phyloP scores from a whole-genome alignment of 1,140 invertebrate species.

The Drosophila rufa region DNA sequence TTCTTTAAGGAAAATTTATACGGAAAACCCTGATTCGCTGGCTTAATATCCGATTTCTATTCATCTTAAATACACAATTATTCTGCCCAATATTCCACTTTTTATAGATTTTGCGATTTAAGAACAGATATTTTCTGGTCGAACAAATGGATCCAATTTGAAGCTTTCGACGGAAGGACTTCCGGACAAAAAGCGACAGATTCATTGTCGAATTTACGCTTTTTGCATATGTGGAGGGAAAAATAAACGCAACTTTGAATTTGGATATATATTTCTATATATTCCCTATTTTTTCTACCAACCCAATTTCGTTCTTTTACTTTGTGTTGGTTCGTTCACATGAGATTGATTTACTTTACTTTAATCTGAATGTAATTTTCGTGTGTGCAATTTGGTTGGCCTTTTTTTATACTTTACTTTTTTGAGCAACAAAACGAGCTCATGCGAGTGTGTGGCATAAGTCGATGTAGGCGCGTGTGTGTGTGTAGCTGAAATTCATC shows the following conservation, averaged over 20 bases:
- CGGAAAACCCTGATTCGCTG: background rate
- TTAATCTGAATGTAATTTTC: constrained; percentile 71
- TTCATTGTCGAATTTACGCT: background rate
- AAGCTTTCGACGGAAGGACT: background rate
- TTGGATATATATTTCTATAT: constrained; percentile 6
- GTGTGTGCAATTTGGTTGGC: constrained; percentile 24
- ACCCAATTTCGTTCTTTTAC: constrained; percentile 15
- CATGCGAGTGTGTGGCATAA: constrained; percentile 9
- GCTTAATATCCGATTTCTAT: background rate
- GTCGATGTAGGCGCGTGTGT: constrained; percentile 19
- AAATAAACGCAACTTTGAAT: background rate
- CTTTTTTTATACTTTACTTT: constrained; percentile 11
- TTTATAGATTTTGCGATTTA: background rate
- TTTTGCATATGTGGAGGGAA: constrained; percentile 1
- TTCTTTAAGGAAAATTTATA: background rate
- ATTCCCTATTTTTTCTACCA: background rate
- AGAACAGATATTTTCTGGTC: constrained; percentile 9
- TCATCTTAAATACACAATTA: background rate
- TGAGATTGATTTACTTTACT: constrained; percentile 64
- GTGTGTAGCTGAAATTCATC: constrained; percentile 73
- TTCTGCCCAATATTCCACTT: background rate
- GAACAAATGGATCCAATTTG: constrained; percentile 8
- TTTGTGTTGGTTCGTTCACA: constrained; percentile 26
- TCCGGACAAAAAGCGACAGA: constrained; percentile 3
- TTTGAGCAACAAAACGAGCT: constrained; percentile 32